These are phyloP conservation scores for Pseudocheirus occidentalis DNA, from an alignment of 2,797 vertebrate genomes.

Conservation along the genomic window DNA sequence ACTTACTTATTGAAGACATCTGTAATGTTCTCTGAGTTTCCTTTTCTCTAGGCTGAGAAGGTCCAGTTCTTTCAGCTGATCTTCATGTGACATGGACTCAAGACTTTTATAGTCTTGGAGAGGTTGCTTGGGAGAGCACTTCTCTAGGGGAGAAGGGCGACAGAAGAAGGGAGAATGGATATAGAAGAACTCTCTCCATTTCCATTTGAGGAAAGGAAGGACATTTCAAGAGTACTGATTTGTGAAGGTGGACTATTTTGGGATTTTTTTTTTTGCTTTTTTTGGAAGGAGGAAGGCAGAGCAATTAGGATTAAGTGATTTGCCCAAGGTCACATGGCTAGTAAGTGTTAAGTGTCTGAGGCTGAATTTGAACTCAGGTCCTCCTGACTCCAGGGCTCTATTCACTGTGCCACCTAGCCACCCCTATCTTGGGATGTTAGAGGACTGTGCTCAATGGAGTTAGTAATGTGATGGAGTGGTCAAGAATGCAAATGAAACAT, in stretches of 20 bases:
- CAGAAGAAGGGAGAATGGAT: background rate
- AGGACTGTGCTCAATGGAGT: background rate
- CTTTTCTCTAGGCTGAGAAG: background rate
- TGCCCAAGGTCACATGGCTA: too few relatives aligned
- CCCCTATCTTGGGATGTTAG: background rate
- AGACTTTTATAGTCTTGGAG: background rate
- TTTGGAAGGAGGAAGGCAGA: too few relatives aligned
- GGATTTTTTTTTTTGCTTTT: background rate
- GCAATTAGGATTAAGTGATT: too few relatives aligned
- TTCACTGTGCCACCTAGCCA: too few relatives aligned
- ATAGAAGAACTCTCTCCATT: background rate
- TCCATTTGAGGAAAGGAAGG: background rate
- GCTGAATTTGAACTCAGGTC: too few relatives aligned
- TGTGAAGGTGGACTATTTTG: background rate
- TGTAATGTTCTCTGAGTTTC: background rate
- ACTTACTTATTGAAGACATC: background rate
- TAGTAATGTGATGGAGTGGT: background rate
- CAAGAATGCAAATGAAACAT: background rate
- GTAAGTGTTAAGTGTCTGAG: too few relatives aligned
- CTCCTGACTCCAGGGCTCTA: too few relatives aligned
- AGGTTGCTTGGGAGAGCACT: background rate
- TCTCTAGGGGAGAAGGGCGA: background rate
- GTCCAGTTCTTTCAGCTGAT: background rate
- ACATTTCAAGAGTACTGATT: background rate
- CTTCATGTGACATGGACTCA: background rate